A percentile compares a stretch with the other conserved stretches of the same genome.
These are phyloP conservation scores for Enteromius anoplus DNA, from an alignment of 2,797 vertebrate genomes.

Conservation along the genomic window DNA sequence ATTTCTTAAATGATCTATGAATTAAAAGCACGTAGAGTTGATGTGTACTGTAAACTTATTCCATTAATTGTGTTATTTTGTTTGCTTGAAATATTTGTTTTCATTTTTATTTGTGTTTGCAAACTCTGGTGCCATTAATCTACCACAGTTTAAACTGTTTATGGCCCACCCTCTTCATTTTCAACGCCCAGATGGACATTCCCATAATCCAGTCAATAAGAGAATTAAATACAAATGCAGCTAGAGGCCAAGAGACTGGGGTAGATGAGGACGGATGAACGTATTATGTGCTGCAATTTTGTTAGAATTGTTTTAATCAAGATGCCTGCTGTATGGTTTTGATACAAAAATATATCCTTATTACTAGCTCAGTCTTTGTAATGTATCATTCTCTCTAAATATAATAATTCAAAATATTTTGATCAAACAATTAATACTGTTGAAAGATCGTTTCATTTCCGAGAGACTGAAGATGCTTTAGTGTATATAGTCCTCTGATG, in stretches of 20 bases:
- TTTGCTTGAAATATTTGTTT: conserved; percentile 14
- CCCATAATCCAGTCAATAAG: conserved; percentile 39
- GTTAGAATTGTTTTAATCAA: conserved; percentile 22
- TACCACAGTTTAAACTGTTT: conserved; percentile 26
- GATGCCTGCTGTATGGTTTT: background rate
- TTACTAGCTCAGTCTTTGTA: background rate
- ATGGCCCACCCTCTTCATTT: conserved; percentile 16
- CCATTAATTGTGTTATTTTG: background rate
- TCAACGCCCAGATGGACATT: conserved; percentile 17
- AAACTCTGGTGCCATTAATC: background rate
- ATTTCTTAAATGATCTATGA: conserved; percentile 66
- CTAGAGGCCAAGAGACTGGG: background rate
- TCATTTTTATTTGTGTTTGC: conserved; percentile 11
- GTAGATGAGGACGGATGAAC: background rate
- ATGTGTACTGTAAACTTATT: background rate
- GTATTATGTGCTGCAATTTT: conserved; percentile 21
- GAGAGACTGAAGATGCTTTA: background rate
- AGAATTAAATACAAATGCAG: conserved; percentile 39
- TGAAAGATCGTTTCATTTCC: background rate
- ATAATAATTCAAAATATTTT: background rate
- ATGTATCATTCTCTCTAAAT: background rate
- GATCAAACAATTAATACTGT: background rate
- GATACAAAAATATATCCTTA: background rate
- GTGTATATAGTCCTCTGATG: background rate
- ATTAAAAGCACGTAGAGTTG: conserved; percentile 33